Conservation (phyloP, 2,888 invertebrate species). For the Deladenus siricidicola region DNA sequence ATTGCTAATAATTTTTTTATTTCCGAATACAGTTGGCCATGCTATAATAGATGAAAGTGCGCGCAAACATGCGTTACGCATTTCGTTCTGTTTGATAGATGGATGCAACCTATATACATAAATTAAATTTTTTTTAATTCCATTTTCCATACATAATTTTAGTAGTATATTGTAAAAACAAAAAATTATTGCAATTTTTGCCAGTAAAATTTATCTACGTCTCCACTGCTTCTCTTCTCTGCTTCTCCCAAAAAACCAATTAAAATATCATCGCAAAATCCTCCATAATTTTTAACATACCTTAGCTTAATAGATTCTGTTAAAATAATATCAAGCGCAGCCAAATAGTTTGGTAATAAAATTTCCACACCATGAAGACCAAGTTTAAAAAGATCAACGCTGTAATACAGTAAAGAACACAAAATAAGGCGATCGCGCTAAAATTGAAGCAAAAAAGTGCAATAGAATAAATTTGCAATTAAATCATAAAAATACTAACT, state of each 20-base stretch:
- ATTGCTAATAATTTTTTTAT: conserved; percentile 20
- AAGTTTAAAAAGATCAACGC: conserved; percentile 70
- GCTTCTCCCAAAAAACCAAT: no score
- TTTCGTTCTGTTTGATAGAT: conserved; percentile 55
- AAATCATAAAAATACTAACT: conserved; percentile 3
- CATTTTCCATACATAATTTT: neutral
- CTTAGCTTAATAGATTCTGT: conserved; percentile 61
- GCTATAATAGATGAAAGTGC: conserved; percentile 80
- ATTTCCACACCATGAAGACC: conserved; percentile 87
- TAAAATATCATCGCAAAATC: no score
- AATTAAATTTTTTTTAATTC: neutral
- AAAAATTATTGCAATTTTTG: no score
- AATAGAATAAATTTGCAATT: neutral
- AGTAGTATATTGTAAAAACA: neutral
- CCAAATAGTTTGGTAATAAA: conserved; percentile 77
- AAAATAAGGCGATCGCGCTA: conserved; percentile 48
- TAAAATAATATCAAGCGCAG: conserved; percentile 80
- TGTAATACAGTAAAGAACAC: conserved; percentile 54
- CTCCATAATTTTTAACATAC: conserved; percentile 21
- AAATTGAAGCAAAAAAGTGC: conserved; percentile 5
- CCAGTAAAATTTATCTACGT: no score
- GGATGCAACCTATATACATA: conserved; percentile 42
- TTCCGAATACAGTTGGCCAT: conserved; percentile 80
- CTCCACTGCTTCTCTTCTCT: no score
- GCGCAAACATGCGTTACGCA: conserved; percentile 83